These are phyloP conservation scores for Epirrhoe tristata DNA, from an alignment of 2,888 invertebrate genomes.

Conservation along the genomic window DNA sequence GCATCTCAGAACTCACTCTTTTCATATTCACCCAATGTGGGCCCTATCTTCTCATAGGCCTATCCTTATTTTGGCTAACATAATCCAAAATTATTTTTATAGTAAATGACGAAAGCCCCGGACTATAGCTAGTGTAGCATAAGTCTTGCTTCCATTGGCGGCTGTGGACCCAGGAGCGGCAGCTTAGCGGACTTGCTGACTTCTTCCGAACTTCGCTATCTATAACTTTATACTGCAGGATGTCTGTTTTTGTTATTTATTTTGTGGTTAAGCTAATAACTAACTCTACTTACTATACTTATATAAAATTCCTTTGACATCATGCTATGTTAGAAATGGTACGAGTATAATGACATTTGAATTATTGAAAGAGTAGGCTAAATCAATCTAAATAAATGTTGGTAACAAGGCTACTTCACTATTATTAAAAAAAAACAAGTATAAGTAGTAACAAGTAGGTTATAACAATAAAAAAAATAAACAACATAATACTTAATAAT, in stretches of 20 bases:
- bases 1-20: too few species aligned
- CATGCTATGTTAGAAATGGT: too few species aligned
- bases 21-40: background rate
- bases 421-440: too few species aligned
- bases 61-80: background rate
- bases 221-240: slow-evolving; percentile 3
- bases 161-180: slow-evolving; percentile 16
- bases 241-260: background rate
- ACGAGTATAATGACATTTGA: too few species aligned
- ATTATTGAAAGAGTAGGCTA: too few species aligned
- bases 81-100: background rate
- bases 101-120: background rate
- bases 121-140: background rate
- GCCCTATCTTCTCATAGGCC: too few species aligned
- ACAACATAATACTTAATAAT: too few species aligned
- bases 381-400: too few species aligned
- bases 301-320: too few species aligned
- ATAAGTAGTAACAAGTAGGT: too few species aligned
- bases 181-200: slow-evolving; percentile 19
- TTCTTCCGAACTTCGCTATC: slow-evolving; percentile 13
- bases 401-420: too few species aligned
- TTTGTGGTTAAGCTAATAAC: background rate
- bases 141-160: slow-evolving; percentile 14
- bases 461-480: too few species aligned
- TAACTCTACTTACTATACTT: background rate